Percentiles rank a stretch among this genome's conserved stretches.
These are phyloP conservation scores for Amazona vittata DNA, from an alignment of 2,113 vertebrate species.

Conservation along the genomic window DNA sequence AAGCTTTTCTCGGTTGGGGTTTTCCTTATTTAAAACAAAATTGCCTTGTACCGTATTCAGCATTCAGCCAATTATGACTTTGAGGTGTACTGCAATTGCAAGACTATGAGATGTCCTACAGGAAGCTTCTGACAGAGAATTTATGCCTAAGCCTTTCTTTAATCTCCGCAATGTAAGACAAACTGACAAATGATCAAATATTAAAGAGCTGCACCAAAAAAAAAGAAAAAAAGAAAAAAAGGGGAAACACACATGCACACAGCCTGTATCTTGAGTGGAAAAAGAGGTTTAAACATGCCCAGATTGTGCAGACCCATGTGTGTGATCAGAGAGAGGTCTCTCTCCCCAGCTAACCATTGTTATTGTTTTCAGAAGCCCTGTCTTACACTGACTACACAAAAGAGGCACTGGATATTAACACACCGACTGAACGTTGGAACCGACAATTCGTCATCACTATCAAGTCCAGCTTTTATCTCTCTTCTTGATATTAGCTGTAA, in stretches of 20 bases:
- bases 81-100: not conserved
- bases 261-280: not conserved
- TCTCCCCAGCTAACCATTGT: not conserved
- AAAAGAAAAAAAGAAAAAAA: not conserved
- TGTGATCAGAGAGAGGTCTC: not conserved
- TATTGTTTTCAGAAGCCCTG: not conserved
- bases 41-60: not conserved
- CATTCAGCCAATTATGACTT: not conserved
- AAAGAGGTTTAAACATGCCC: not conserved
- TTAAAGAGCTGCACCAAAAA: not conserved
- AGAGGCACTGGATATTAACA: not conserved
- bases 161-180: not conserved
- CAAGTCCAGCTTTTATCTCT: not conserved
- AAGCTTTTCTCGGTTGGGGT: not conserved
- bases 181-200: too few species aligned
- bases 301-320: not conserved
- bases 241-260: rapidly evolving
- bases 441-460: not conserved
- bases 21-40: not conserved
- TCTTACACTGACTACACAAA: not conserved
- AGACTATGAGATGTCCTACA: not conserved
- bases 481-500: not conserved
- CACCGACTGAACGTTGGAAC: rapidly evolving
- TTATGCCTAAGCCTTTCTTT: not conserved
- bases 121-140: not conserved